Base-by-base conservation (phyloP, 92 coral and sea anemone genomes). In the Bergia sp. region DNA sequence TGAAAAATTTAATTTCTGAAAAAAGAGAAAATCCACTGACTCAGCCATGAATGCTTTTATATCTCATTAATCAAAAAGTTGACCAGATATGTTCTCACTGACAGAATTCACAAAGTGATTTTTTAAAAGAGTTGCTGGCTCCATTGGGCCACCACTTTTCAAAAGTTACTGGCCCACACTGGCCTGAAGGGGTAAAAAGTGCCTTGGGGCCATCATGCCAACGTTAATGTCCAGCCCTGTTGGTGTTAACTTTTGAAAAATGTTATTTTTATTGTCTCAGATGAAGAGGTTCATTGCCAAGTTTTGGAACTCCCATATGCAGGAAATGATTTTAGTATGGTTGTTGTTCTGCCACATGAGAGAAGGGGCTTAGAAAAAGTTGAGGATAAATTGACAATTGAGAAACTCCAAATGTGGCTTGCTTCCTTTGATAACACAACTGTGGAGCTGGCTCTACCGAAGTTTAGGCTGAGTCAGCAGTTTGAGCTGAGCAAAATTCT, bases 241-340 rank as follows among this genome's bases (percentile, higher is more conserved):
- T 43, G 21, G 7, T 39, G 37, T 16, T 7, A 40, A 16, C 6
- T 40, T 18, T 77, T 77, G 39, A 20, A 0, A 12, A 7, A n/a
- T 6, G 20, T 79, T 73, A 38, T 73, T 36, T 73, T 18, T 43
- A 79, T 18, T 55, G 15, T 7, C 23, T 45, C 11, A 80, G 98
- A 97, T 86, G 90, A 90, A n/a, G 92, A 91, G 11, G 77, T 76
- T 29, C 41, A 89, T 8, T 97, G 98, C 61, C 94, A 92, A 77
- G 81, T 97, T 11, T 64, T 97, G 36, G 94, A 96, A 83, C 84
- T 95, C 15, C 95, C 93, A 1, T 97, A 95, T 91, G 91, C 92
- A 45, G 92, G 95, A 18, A 76, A 86, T 36, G 91, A 94, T 2
- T 64, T 94, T 53, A 87, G 96, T 16, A 96, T 97, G 99, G 38